A percentile compares a stretch with the other conserved stretches of the same genome.
Evolutionary conservation across 2,888 invertebrate genomes (phyloP).

Genomic region (Lissocephala sabroskyi): DNA sequence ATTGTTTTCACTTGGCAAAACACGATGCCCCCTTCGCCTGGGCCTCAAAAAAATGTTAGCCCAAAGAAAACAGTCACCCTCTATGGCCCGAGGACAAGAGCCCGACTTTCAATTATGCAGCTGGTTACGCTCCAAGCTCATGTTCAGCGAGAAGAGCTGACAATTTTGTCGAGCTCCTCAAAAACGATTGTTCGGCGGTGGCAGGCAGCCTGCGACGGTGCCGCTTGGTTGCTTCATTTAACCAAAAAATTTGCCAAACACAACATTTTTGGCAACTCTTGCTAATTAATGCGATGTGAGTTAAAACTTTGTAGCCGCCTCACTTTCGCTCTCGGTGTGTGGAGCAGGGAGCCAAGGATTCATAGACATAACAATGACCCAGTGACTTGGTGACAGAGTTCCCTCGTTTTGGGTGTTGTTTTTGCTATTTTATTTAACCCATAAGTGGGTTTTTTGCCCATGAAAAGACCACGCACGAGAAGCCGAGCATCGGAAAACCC

Average conservation of each 20-base stretch:
- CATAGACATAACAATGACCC: constrained; percentile 39
- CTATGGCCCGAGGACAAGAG: too few relatives aligned
- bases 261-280: constrained; percentile 21
- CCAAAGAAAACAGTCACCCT: too few relatives aligned
- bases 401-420: constrained; percentile 3
- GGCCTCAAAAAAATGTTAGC: background rate
- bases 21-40: background rate
- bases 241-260: too few relatives aligned
- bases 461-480: background rate
- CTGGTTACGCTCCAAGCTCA: constrained; percentile 3
- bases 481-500: constrained; percentile 9
- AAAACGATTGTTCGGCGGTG: too few relatives aligned
- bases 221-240: too few relatives aligned
- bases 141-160: too few relatives aligned
- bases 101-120: constrained; percentile 9
- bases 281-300: constrained; percentile 55
- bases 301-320: constrained; percentile 40
- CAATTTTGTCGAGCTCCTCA: too few relatives aligned
- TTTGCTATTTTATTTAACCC: background rate
- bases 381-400: constrained; percentile 61
- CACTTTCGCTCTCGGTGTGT: too few relatives aligned
- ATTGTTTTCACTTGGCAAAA: constrained; percentile 46
- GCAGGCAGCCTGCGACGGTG: too few relatives aligned
- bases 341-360: too few relatives aligned
- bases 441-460: constrained; percentile 2